Percentiles rank a stretch among this genome's conserved stretches.
These are phyloP conservation scores for Anticlea derivata DNA, from an alignment of 2,888 invertebrate species.

Conservation along the genomic window DNA sequence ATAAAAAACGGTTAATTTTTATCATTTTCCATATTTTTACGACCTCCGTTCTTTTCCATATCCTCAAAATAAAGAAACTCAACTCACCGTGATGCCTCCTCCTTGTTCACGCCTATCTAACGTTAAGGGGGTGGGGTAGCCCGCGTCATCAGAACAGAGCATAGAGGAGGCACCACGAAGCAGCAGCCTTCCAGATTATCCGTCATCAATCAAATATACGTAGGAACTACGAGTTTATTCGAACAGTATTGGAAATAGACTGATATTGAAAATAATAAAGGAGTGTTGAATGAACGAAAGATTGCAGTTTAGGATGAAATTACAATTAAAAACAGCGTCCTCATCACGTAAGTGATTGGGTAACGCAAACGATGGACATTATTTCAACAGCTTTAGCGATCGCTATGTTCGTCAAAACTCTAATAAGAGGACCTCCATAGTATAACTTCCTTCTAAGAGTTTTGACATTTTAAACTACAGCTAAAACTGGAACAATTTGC, in stretches of 20 bases:
- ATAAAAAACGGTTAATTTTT: no score
- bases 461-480: no score
- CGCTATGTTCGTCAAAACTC: no score
- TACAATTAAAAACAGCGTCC: not conserved
- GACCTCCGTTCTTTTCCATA: slow-evolving; percentile 26
- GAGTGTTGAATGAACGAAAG: not conserved
- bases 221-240: slow-evolving; percentile 39
- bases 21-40: not conserved
- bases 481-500: no score
- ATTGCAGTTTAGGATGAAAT: not conserved
- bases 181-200: slow-evolving; percentile 73
- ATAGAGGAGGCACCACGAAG: slow-evolving; percentile 82
- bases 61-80: slow-evolving; percentile 35
- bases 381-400: no score
- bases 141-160: slow-evolving; percentile 82
- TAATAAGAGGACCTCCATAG: no score
- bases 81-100: slow-evolving; percentile 81
- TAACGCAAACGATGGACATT: no score
- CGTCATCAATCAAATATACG: slow-evolving; percentile 77
- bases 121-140: slow-evolving; percentile 44
- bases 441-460: no score
- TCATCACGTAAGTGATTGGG: no score
- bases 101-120: slow-evolving; percentile 42
- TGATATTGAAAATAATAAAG: not conserved
- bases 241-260: slow-evolving; percentile 42